Evolutionary conservation across 2,888 invertebrate species (phyloP).

Genomic region (Lepidochitona cinerea): DNA sequence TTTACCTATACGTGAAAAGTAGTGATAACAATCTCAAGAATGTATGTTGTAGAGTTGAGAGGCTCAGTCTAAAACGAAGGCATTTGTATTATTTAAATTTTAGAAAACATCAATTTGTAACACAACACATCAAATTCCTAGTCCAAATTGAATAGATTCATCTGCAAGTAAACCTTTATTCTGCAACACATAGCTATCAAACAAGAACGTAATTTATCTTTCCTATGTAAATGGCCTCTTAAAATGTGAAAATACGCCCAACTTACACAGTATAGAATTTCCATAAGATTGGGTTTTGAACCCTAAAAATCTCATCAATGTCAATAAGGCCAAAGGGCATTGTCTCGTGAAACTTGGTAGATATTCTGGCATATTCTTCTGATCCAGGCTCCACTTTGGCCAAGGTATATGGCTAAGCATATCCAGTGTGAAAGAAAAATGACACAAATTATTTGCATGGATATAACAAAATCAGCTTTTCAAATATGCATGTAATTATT

Average conservation of each 20-base stretch:
- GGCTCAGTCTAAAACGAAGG: too few species aligned
- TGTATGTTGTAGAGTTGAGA: too few species aligned
- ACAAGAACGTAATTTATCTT: background rate
- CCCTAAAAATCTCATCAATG: conserved; percentile 51
- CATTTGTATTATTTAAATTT: too few species aligned
- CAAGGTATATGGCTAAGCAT: conserved; percentile 38
- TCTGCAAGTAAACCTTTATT: too few species aligned
- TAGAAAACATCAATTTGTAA: too few species aligned
- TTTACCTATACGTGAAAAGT: too few species aligned
- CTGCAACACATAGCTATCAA: background rate
- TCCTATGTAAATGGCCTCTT: background rate
- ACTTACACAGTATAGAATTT: conserved; percentile 65
- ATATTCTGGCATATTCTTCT: conserved; percentile 56
- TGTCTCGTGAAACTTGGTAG: conserved; percentile 53
- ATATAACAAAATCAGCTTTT: too few species aligned
- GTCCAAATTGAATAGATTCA: too few species aligned
- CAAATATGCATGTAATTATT: too few species aligned
- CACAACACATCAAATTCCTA: background rate
- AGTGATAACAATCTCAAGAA: too few species aligned
- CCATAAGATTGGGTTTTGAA: conserved; percentile 66
- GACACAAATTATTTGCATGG: too few species aligned
- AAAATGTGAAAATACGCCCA: background rate
- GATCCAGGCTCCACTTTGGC: conserved; percentile 50
- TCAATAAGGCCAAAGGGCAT: conserved; percentile 49
- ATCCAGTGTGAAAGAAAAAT: too few species aligned